Percentiles rank a stretch among this genome's conserved stretches.
These are phyloP conservation scores for Athene noctua DNA, from an alignment of 2,113 vertebrate species.

Conservation along the genomic window DNA sequence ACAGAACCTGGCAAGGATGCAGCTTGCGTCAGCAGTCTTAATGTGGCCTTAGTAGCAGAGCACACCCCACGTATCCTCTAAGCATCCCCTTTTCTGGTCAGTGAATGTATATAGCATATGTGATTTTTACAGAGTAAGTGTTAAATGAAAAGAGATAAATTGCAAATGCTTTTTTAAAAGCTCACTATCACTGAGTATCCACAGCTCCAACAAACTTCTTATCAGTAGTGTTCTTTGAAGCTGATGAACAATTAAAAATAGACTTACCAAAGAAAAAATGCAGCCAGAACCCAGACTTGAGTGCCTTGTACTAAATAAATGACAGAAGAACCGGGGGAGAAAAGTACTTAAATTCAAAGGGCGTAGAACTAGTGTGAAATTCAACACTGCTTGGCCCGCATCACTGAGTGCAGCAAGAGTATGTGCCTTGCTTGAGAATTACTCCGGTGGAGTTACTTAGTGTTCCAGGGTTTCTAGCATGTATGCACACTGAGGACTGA, in stretches of 20 bases:
- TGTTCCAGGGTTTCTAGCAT: neutral
- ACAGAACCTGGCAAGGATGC: neutral
- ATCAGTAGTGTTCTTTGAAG: neutral
- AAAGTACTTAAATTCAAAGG: neutral
- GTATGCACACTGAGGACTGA: neutral
- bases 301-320: neutral
- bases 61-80: neutral
- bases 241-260: constrained; percentile 10
- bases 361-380: neutral
- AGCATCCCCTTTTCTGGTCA: neutral
- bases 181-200: neutral
- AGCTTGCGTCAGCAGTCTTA: neutral
- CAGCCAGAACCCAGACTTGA: neutral
- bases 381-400: neutral
- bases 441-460: neutral
- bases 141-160: neutral
- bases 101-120: neutral
- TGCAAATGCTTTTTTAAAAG: neutral
- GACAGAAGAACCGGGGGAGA: neutral
- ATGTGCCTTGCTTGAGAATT: neutral
- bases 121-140: neutral
- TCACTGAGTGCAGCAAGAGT: neutral
- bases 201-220: neutral
- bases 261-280: neutral
- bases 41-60: neutral